Evolutionary conservation across 2,888 invertebrate genomes (phyloP), one percentile per base, ranked within the genome.

Genomic region (Uloborus plumipes): DNA sequence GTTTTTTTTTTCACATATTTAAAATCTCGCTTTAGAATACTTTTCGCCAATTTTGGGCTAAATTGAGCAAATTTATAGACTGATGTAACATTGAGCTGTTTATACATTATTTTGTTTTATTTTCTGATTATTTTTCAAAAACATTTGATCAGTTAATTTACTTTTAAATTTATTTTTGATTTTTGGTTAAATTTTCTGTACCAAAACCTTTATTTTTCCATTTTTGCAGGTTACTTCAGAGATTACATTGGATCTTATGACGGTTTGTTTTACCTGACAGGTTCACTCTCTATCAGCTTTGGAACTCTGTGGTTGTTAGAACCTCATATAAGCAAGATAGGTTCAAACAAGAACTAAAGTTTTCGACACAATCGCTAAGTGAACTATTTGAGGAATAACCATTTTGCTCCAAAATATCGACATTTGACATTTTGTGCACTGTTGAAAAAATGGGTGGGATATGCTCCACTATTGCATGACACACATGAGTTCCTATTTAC

Each of bases 201-300:
- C n/a, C n/a, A n/a, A n/a, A 18, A n/a, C 6, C 14, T 22, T 66
- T 66, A 39, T 20, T 16, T 31, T 20, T 47, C 0, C 59, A 11
- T 61, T 61, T 71, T 61, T 31, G 1, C 51, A 80, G 80, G 80
- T 20, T 74, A 74, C 67, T 80, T 80, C 31, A 53, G 80, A 26
- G 80, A 80, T 22, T 6, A 62, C 9, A 74, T 74, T 2, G 80
- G 80, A 13, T 74, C 74, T 39, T 80, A 80, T 39, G 80, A 80
- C 16, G 80, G 80, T 13, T 69, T 80, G 74, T 80, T 80, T 31
- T 80, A 69, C 58, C 50, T 80, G 39, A 74, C 74, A 11, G 80
- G 80, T 16, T 58, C 49, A 1, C 13, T 78, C 9, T 71, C 78
- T 0, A 50, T 78, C 4, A 26, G 53, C 11, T 77, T 71, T 13